Evolutionary conservation across 2,797 vertebrate species (phyloP).

Genomic region (Lepus oiostolus): DNA sequence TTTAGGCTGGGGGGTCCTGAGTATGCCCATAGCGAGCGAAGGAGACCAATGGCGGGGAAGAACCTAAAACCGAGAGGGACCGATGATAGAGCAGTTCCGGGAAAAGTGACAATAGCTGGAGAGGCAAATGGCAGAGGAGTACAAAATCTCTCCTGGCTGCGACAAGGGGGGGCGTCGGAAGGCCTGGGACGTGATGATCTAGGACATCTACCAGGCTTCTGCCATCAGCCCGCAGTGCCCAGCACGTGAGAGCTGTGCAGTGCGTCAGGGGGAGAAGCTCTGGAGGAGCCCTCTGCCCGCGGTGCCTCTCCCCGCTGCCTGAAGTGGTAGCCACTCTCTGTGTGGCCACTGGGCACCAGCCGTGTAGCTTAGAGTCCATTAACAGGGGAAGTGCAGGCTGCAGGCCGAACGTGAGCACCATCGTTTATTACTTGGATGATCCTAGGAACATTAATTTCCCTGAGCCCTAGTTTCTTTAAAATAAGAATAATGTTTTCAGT

Average conservation of each 20-base stretch:
- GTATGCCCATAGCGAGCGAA: neutral
- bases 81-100: neutral
- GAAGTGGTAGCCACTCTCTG: neutral
- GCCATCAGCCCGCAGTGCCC: neutral
- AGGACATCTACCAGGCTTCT: neutral
- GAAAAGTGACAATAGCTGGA: neutral
- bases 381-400: neutral
- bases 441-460: neutral
- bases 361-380: neutral
- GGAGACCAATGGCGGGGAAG: neutral
- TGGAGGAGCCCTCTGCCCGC: accelerated
- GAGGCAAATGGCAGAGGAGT: neutral
- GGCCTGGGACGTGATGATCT: neutral
- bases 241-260: neutral
- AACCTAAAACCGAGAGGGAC: neutral
- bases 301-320: neutral
- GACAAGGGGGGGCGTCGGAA: too few species aligned
- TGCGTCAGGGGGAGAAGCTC: neutral
- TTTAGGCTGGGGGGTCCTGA: neutral
- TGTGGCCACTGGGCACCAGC: neutral
- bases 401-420: neutral
- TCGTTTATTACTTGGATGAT: neutral
- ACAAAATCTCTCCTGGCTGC: too few species aligned
- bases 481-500: neutral
- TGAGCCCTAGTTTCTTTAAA: neutral